phyloP scores from a whole-genome alignment of 92 coral and sea anemone species.

The Zoanthus gigantus region DNA sequence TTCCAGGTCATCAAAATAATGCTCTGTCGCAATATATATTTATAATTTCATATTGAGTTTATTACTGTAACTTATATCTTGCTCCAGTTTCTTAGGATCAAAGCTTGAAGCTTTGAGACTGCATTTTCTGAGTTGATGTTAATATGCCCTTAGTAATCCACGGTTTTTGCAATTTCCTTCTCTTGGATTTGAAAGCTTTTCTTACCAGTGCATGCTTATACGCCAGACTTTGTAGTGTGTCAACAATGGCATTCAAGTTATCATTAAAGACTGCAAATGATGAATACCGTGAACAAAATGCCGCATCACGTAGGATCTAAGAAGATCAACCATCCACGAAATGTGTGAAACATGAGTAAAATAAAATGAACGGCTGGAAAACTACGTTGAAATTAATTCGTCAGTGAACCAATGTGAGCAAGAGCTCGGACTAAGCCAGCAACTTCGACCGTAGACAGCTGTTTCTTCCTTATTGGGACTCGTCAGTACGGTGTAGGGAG shows the following conservation, averaged over 20 bases:
- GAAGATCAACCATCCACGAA: too few relatives aligned
- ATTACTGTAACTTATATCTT: conserved; percentile 57
- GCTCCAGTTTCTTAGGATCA: conserved; percentile 44
- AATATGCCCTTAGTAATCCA: conserved; percentile 55
- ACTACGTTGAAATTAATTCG: too few relatives aligned
- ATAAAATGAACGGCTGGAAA: too few relatives aligned
- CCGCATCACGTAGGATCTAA: too few relatives aligned
- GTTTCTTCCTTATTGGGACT: too few relatives aligned
- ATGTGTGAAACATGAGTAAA: too few relatives aligned
- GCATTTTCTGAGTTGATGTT: conserved; percentile 20
- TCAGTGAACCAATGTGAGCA: too few relatives aligned
- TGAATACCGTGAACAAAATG: too few relatives aligned
- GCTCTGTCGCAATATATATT: conserved; percentile 29
- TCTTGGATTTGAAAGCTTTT: conserved; percentile 10
- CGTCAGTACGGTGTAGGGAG: too few relatives aligned
- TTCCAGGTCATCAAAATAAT: conserved; percentile 50
- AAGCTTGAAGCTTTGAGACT: conserved; percentile 11
- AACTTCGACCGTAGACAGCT: too few relatives aligned
- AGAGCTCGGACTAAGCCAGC: too few relatives aligned
- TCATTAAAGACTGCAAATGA: too few relatives aligned
- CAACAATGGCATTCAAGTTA: conserved; percentile 10
- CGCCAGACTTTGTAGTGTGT: conserved; percentile 20
- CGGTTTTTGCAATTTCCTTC: conserved; percentile 38
- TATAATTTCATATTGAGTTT: conserved; percentile 42
- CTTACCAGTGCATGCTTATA: conserved; percentile 17